Percentiles rank a stretch among this genome's conserved stretches.
These are phyloP conservation scores for Campoplex nolae DNA, from an alignment of 2,888 invertebrate genomes.

Conservation along the genomic window DNA sequence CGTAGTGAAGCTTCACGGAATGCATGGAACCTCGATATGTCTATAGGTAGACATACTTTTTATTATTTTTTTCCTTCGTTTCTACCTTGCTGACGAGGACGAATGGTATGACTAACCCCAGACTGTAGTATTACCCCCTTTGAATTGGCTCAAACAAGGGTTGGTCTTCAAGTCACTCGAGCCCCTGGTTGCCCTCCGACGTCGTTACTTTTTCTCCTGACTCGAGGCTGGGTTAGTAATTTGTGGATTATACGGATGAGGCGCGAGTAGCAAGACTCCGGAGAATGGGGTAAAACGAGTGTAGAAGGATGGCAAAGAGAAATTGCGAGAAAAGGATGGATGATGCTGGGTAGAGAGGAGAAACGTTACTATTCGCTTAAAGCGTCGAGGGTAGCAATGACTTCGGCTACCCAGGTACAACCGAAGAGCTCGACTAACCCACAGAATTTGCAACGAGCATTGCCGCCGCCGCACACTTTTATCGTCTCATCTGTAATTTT, in stretches of 20 bases:
- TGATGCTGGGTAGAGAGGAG: neutral
- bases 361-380: conserved; percentile 10
- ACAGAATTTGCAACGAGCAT: conserved; percentile 62
- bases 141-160: conserved; percentile 79
- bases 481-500: conserved; percentile 79
- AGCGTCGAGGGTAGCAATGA: conserved; percentile 44
- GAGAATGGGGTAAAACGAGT: conserved; percentile 34
- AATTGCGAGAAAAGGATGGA: conserved; percentile 42
- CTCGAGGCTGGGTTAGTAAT: conserved; percentile 79
- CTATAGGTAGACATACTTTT: neutral
- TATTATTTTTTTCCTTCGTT: conserved; percentile 40
- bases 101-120: conserved; percentile 69
- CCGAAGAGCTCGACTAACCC: conserved; percentile 60
- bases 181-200: conserved; percentile 16
- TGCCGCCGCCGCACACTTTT: conserved; percentile 47
- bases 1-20: conserved; percentile 19
- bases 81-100: conserved; percentile 71
- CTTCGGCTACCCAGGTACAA: conserved; percentile 45
- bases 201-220: conserved; percentile 58
- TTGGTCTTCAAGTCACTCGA: conserved; percentile 77
- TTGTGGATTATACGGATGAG: conserved; percentile 80
- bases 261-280: conserved; percentile 35
- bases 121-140: conserved; percentile 74
- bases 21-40: neutral
- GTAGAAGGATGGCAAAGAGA: conserved; percentile 42